Evolutionary conservation across 53 echinoderm and acorn worm genomes (phyloP), one percentile per base, ranked within the genome.

Genomic region (Crossaster papposus): DNA sequence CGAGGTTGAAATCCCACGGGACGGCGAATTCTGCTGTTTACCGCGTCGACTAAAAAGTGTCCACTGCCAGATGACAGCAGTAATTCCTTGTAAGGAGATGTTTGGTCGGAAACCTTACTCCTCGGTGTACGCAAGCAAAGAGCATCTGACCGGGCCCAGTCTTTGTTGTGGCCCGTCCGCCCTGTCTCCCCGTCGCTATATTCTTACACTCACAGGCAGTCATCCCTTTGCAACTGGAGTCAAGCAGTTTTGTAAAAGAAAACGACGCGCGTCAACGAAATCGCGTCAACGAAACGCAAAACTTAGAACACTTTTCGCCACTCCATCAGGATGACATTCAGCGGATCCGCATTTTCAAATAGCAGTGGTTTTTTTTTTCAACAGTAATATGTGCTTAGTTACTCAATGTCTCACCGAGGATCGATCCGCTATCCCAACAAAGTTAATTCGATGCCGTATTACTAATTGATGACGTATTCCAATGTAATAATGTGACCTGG

Each of bases 61-160:
- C 64, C 30, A n/a, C 68, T 23, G 83, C 68, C 70, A 83, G 38
- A 83, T 14, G 70, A 83, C 83, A 83, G 68, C 44, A 70, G 83
- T 83, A 83, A 83, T 83, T 83, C 54, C 37, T 83, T 83, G 44
- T 65, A 44, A 38, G 68, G 70, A 83, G 65, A 83, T 83, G n/a
- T 83, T 64, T 38, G 70, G 83, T 14, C 44, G 36, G 83, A 65
- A 83, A 83, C 83, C 65, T 38, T 68, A 83, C 83, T 37, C 83
- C 83, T 4, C 35, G 2, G 44, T 35, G 83, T 70, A 28, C 83
- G 83, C 83, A 62, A 81, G 81, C 83, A 83, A 83, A 83, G 17
- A 83, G 83, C 83, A 83, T 54, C 51, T 26, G 28, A 24, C 65
- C 83, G 0, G 14, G 28, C 37, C 29, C 24, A 6, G 6, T 29